Conservation (phyloP, 53 echinoderm and acorn worm genomes). For the Paracentrotus lividus region DNA sequence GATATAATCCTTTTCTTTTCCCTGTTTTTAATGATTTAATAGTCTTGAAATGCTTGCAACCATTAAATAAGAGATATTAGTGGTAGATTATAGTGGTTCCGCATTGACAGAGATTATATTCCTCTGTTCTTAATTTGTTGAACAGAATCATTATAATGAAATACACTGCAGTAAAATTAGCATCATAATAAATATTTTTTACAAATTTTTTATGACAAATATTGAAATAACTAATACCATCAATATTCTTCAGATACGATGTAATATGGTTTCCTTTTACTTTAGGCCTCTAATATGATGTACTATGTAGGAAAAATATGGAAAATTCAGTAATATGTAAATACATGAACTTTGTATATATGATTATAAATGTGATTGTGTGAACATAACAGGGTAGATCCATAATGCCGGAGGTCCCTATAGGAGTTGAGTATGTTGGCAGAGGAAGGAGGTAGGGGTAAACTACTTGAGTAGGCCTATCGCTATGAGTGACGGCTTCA, state of each 20-base stretch:
- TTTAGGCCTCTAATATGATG: no score
- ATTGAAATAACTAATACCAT: no score
- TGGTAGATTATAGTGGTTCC: no score
- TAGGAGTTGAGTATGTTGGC: conserved; percentile 16
- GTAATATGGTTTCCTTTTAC: no score
- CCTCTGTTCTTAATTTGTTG: not conserved
- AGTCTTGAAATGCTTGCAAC: not conserved
- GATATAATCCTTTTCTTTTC: no score
- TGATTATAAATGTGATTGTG: not conserved
- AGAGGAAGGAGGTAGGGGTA: not conserved
- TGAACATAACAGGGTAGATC: not conserved
- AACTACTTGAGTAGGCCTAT: conserved; percentile 27
- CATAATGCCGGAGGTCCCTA: not conserved
- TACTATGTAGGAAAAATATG: not conserved
- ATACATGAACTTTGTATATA: not conserved
- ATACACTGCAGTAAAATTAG: not conserved
- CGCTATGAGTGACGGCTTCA: conserved; percentile 30
- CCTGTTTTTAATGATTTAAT: not conserved
- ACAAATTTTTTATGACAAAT: not conserved
- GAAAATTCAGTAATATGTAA: not conserved
- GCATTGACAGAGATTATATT: not conserved
- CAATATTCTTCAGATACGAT: no score
- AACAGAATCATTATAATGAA: not conserved
- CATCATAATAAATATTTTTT: not conserved
- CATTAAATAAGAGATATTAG: no score